Base-by-base conservation (phyloP, 2,113 vertebrate species). In the Lepus timidus region DNA sequence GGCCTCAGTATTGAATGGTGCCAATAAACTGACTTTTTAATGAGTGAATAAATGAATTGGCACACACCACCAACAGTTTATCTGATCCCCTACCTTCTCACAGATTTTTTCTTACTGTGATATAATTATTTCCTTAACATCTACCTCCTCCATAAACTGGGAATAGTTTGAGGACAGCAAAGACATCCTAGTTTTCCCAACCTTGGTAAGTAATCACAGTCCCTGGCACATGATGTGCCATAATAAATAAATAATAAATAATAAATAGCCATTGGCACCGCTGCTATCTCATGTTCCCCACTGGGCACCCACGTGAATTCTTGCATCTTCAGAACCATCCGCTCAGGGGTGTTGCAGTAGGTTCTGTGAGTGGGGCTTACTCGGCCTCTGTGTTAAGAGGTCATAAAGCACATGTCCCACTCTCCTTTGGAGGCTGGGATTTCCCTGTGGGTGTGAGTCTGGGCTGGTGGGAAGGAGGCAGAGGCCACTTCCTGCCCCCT, bases 171-270 rank as follows among this genome's bases (percentile, higher is more conserved):
- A 96, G 49, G 25, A 70, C 27, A 83, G 49, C 9, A 51, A 78
- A 79, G 36, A 78, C 44, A 44, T 44, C 7, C n/a, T 61, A 55
- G 29, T 62, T 76, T 91, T 78, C 49, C 58, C 14, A 64, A 39
- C 12, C 29, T 51, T 62, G 33, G 44, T 71, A 96, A 83, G 75
- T 20, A 13, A 92, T 13, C 19, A 73, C 17, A 51, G 64, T 62
- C 20, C 13, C 36, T n/a, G 29, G n/a, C 23, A 80, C 64, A 52
- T 1, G 9, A 88, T 65, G 67, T 73, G 7, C 27, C 58, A 88
- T 87, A 91, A 67, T 64, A 85, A 78, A 68, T 52, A 62, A 80
- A 88, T 87, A 91, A 67, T 64, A 85, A 78, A 68, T 52, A 62
- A 80, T 71, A 84, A 62, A 79, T 23, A 52, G 33, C 31, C 44